Base-by-base conservation (phyloP, 2,113 vertebrate genomes). In the Vidua macroura region DNA sequence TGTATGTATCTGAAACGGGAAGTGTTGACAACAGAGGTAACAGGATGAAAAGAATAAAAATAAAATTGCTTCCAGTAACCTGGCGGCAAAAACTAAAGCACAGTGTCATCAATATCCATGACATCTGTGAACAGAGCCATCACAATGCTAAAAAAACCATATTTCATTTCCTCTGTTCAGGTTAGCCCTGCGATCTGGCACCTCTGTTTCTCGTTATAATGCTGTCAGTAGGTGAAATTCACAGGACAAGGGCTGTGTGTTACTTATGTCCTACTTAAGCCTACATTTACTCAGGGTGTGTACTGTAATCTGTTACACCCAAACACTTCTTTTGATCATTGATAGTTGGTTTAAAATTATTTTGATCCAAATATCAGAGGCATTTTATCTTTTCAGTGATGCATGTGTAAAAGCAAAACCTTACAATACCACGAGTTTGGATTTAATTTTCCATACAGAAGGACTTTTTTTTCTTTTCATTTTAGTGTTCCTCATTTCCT, bases 31-130 rank as follows among this genome's bases (percentile, higher is more conserved):
- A 75, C 56, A 95, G 55, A 93, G 39, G 72, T 75, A 95, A 76
- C 68, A 79, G 73, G 79, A 93, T 59, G 82, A 90, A 91, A 85
- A 91, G 56, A 93, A 91, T 80, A 91, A 93, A 96, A 95, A 87
- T 62, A 87, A 95, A 96, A 95, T 79, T 91, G 76, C 83, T 96
- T 91, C 86, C 82, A 96, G 72, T 92, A 92, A 95, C 90, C 92
- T 92, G 67, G 83, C 28, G 1, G 93, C 79, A 94, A 93, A 92
- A 93, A 60, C 86, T 62, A 73, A 94, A 95, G 59, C 67, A 83
- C 16, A 11, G 46, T 79, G 39, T 55, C 95, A 97, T 95, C 93
- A 92, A 91, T 94, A 97, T 81, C 95, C 49, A 28, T 66, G 96
- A 92, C 93, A 97, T 91, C 86, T 52, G 64, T 44, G 92, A 88